Percentiles rank a stretch among this genome's conserved stretches.
Evolutionary conservation across 2,113 vertebrate genomes (phyloP).

Genomic region (Thomomys bottae): DNA sequence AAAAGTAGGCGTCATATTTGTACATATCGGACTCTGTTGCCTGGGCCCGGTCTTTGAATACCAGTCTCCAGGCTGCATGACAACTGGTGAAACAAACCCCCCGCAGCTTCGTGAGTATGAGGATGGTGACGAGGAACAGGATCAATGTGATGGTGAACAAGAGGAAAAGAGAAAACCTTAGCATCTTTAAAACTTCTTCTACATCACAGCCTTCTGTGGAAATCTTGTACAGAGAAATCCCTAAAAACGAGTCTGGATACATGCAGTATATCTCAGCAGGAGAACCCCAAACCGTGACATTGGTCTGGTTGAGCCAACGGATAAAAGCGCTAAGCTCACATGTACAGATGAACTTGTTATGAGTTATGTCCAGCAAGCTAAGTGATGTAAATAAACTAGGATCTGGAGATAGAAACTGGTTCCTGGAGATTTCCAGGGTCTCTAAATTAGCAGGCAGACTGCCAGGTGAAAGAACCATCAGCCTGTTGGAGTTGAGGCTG

Average conservation of each 20-base stretch:
- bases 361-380: slow-evolving; percentile 82
- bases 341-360: slow-evolving; percentile 90
- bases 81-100: slow-evolving; percentile 88
- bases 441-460: slow-evolving; percentile 87
- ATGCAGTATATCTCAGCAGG: slow-evolving; percentile 81
- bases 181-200: slow-evolving; percentile 81
- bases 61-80: slow-evolving; percentile 77
- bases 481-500: slow-evolving; percentile 88
- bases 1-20: slow-evolving; percentile 91
- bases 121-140: slow-evolving; percentile 47
- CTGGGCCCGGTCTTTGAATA: slow-evolving; percentile 70
- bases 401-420: slow-evolving; percentile 89
- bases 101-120: slow-evolving; percentile 82
- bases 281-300: slow-evolving; percentile 79
- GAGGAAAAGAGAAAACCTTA: slow-evolving; percentile 86
- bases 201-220: slow-evolving; percentile 79
- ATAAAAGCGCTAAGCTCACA: slow-evolving; percentile 87
- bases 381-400: slow-evolving; percentile 86
- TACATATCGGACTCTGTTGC: slow-evolving; percentile 11
- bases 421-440: slow-evolving; percentile 86
- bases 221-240: slow-evolving; percentile 74
- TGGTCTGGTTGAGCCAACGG: slow-evolving; percentile 88
- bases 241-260: slow-evolving; percentile 81
- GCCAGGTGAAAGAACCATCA: slow-evolving; percentile 84
- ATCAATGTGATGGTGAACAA: slow-evolving; percentile 65